phyloP scores from a whole-genome alignment of 2,113 vertebrate genomes.

The western clawed frog (Xenopus tropicalis) region DNA sequence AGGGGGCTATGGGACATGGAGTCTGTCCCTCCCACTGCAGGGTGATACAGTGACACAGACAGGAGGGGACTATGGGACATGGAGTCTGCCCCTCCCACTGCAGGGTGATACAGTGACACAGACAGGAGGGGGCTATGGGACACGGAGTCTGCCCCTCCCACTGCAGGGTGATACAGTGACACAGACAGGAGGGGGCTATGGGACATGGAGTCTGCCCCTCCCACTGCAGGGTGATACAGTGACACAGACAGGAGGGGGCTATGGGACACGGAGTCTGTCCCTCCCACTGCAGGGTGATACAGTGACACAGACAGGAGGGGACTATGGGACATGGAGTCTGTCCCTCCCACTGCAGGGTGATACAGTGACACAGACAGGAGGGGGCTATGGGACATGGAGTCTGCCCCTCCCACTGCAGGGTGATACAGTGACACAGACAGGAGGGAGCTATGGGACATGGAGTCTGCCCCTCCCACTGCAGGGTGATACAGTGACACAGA shows the following conservation, averaged over 20 bases:
- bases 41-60: not conserved
- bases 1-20: not conserved
- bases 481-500: not conserved
- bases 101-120: not conserved
- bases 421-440: not conserved
- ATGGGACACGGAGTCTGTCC: not conserved
- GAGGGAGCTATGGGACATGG: not conserved
- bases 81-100: no score
- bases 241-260: not conserved
- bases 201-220: not conserved
- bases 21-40: slow-evolving; percentile 2
- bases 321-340: no score
- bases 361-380: not conserved
- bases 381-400: not conserved
- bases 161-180: not conserved
- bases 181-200: not conserved
- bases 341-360: no score
- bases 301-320: not conserved
- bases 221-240: not conserved
- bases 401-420: not conserved
- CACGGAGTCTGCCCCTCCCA: not conserved
- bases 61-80: not conserved
- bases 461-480: not conserved
- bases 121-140: not conserved
- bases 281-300: not conserved